phyloP scores from a whole-genome alignment of 2,888 invertebrate genomes.

The Pantelozetes paolii region DNA sequence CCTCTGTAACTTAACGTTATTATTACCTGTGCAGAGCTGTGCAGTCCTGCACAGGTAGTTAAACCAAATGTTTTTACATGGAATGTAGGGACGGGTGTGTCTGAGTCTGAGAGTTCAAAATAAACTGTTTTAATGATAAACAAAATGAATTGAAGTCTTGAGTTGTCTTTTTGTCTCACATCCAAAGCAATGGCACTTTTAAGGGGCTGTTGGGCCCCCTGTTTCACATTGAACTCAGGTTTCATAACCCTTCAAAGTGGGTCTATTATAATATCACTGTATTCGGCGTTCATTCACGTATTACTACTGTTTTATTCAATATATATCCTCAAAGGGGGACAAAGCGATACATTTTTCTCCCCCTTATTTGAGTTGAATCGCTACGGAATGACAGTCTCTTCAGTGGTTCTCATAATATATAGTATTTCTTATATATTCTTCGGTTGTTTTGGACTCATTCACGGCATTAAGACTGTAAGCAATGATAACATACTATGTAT shows the following conservation, averaged over 20 bases:
- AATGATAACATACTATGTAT: too few relatives aligned
- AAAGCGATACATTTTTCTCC: constrained; percentile 39
- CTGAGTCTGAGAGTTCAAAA: too few relatives aligned
- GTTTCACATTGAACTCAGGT: constrained; percentile 42
- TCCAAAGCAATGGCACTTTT: constrained; percentile 21
- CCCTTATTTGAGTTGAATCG: constrained; percentile 43
- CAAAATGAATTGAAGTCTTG: too few relatives aligned
- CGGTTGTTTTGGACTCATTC: constrained; percentile 39
- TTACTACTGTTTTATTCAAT: constrained; percentile 40
- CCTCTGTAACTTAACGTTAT: too few relatives aligned
- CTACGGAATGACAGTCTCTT: constrained; percentile 31
- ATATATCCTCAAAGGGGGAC: constrained; percentile 36
- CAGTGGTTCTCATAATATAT: constrained; percentile 37
- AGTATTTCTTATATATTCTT: constrained; percentile 39
- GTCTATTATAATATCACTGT: constrained; percentile 40
- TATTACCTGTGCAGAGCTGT: too few relatives aligned
- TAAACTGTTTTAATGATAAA: too few relatives aligned
- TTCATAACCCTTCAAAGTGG: constrained; percentile 31
- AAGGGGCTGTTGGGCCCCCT: constrained; percentile 41
- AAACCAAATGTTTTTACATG: too few relatives aligned
- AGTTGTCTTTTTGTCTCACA: too few relatives aligned
- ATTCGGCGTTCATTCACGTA: constrained; percentile 41
- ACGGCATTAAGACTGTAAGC: constrained; percentile 43
- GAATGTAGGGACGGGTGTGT: too few relatives aligned
- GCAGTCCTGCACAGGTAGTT: too few relatives aligned